Evolutionary conservation across 2,797 vertebrate genomes (phyloP).

Genomic region (Euphonia xanthogaster): DNA sequence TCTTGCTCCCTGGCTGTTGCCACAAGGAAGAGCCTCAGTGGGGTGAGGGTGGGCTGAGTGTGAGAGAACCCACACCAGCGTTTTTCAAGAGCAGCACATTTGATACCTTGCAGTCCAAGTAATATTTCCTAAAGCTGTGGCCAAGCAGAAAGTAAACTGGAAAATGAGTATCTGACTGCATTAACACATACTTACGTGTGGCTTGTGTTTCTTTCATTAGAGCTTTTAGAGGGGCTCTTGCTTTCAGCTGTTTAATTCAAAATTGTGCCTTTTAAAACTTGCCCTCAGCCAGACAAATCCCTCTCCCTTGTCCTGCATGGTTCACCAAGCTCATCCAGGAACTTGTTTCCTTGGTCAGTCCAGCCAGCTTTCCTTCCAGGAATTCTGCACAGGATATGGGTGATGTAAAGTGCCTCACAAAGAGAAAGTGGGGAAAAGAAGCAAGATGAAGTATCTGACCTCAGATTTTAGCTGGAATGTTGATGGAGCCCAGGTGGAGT

Average conservation of each 20-base stretch:
- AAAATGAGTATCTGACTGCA: not conserved
- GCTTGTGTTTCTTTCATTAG: not conserved
- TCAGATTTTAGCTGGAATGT: not conserved
- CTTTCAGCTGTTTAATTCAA: not conserved
- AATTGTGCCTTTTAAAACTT: not conserved
- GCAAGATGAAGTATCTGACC: not conserved
- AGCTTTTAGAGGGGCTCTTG: not conserved
- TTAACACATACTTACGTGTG: not conserved
- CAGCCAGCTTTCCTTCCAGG: not conserved
- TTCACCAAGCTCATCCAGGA: not conserved
- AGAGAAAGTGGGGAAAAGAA: not conserved
- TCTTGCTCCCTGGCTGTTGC: not conserved
- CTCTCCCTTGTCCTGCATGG: not conserved
- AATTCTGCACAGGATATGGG: not conserved
- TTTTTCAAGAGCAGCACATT: not conserved
- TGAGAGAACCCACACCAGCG: rapidly evolving
- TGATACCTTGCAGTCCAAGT: not conserved
- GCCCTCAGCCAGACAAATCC: not conserved
- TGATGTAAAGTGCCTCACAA: not conserved
- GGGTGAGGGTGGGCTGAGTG: not conserved
- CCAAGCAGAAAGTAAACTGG: not conserved
- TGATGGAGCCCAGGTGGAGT: not conserved
- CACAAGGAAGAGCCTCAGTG: not conserved
- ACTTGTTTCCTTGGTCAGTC: not conserved
- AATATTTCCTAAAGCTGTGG: not conserved